phyloP scores from a whole-genome alignment of 2,113 vertebrate species.

The Rostratula benghalensis region DNA sequence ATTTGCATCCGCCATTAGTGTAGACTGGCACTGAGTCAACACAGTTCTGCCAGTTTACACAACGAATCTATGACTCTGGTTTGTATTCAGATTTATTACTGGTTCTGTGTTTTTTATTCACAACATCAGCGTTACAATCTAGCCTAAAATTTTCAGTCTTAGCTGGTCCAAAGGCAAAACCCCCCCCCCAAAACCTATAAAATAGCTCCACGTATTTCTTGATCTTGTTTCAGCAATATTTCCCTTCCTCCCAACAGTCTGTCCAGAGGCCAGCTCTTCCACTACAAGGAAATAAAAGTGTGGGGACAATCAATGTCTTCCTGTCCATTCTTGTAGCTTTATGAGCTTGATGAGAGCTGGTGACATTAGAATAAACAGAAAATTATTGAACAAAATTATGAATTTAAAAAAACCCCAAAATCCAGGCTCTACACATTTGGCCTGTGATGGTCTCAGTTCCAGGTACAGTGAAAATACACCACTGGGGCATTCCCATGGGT shows the following conservation, averaged over 20 bases:
- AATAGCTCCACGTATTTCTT: not conserved
- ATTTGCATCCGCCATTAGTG: not conserved
- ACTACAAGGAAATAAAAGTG: not conserved
- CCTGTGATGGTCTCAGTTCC: not conserved
- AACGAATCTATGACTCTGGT: fast-evolving
- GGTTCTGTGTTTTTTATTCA: not conserved
- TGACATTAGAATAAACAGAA: not conserved
- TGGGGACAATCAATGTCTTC: not conserved
- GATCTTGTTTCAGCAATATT: not conserved
- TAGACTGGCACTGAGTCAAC: not conserved
- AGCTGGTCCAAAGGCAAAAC: not conserved
- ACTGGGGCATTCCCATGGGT: not conserved
- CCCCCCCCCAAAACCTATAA: not conserved
- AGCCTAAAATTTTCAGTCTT: not conserved
- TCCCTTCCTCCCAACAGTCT: not conserved
- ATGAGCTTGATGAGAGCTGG: not conserved
- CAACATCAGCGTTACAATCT: not conserved
- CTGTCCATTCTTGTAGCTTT: not conserved
- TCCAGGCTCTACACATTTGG: not conserved
- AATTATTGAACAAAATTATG: not conserved
- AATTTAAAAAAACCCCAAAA: not conserved
- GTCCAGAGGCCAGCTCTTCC: constrained; percentile 28
- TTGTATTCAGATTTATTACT: not conserved
- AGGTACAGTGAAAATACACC: not conserved
- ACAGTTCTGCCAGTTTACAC: not conserved